phyloP scores from a whole-genome alignment of 37 sponge, comb jelly and placozoan genomes.

The Axinella damicornis region DNA sequence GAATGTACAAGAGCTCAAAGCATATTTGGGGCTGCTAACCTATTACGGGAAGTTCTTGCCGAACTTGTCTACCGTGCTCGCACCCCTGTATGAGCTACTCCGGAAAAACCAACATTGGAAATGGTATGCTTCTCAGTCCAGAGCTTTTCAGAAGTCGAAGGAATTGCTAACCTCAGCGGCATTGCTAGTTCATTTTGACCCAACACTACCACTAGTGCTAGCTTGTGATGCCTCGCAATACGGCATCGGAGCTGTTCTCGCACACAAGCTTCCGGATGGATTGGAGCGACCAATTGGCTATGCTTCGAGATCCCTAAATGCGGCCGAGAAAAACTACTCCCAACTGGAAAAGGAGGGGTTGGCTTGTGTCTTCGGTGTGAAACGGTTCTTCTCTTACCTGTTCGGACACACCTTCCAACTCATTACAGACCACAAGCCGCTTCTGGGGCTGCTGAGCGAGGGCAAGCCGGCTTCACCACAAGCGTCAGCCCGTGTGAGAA shows the following conservation, averaged over 20 bases:
- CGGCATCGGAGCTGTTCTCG: slow-evolving; percentile 49
- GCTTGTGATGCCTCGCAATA: slow-evolving; percentile 58
- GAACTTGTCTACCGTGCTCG: slow-evolving; percentile 30
- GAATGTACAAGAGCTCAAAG: slow-evolving; percentile 7
- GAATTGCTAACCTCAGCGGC: slow-evolving; percentile 1
- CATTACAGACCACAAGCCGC: slow-evolving; percentile 31
- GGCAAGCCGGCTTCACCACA: slow-evolving; percentile 1
- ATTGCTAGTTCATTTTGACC: slow-evolving; percentile 42
- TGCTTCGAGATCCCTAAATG: slow-evolving; percentile 40
- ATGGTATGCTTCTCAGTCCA: slow-evolving; percentile 24
- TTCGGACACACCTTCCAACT: background rate
- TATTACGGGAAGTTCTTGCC: slow-evolving; percentile 49
- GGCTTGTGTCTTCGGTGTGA: slow-evolving; percentile 29
- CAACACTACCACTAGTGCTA: slow-evolving; percentile 31
- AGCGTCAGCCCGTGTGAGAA: slow-evolving; percentile 15
- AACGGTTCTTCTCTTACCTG: slow-evolving; percentile 11
- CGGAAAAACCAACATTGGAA: slow-evolving; percentile 12
- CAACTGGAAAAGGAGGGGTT: slow-evolving; percentile 29
- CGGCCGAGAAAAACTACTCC: slow-evolving; percentile 20
- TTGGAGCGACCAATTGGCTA: slow-evolving; percentile 34
- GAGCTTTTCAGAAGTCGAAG: slow-evolving; percentile 59
- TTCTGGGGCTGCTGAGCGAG: slow-evolving; percentile 9
- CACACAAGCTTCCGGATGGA: slow-evolving; percentile 32
- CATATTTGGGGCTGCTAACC: slow-evolving; percentile 44
- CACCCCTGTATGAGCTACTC: slow-evolving; percentile 44